Conservation (phyloP, 2,888 invertebrate species). For the Caradrina kadenii region DNA sequence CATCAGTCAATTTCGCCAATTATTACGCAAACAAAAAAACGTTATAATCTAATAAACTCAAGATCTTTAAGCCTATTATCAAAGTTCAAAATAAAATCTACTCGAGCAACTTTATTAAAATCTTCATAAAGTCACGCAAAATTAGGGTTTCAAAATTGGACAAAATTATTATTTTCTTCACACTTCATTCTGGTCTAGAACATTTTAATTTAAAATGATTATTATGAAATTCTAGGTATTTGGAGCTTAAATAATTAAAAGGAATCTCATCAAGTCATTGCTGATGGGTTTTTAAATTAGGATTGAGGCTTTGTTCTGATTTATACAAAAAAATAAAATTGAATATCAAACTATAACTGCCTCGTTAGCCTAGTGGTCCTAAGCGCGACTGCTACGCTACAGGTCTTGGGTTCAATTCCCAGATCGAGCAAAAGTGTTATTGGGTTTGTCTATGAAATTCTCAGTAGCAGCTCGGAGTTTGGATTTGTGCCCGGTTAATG, state of each 20-base stretch:
- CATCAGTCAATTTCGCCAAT: background rate
- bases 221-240: constrained; percentile 34
- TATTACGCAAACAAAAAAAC: background rate
- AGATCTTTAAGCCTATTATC: constrained; percentile 1
- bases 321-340: too few relatives aligned
- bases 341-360: too few relatives aligned
- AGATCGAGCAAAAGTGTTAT: too few relatives aligned
- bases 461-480: too few relatives aligned
- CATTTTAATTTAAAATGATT: constrained; percentile 41
- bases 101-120: constrained; percentile 32
- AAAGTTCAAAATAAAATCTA: constrained; percentile 23
- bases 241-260: constrained; percentile 47
- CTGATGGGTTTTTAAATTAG: constrained; percentile 8
- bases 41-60: constrained; percentile 5
- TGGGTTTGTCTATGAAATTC: too few relatives aligned
- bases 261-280: constrained; percentile 32
- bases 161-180: constrained; percentile 36
- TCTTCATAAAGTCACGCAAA: constrained; percentile 36
- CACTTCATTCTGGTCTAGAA: constrained; percentile 27
- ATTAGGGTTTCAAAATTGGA: constrained; percentile 30
- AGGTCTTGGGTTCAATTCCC: too few relatives aligned
- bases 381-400: too few relatives aligned
- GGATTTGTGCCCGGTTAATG: too few relatives aligned
- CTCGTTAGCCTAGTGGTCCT: too few relatives aligned
- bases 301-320: background rate